Evolutionary conservation across 2,113 vertebrate genomes (phyloP), one percentile per base, ranked within the genome.

Genomic region (Grallaria varia): DNA sequence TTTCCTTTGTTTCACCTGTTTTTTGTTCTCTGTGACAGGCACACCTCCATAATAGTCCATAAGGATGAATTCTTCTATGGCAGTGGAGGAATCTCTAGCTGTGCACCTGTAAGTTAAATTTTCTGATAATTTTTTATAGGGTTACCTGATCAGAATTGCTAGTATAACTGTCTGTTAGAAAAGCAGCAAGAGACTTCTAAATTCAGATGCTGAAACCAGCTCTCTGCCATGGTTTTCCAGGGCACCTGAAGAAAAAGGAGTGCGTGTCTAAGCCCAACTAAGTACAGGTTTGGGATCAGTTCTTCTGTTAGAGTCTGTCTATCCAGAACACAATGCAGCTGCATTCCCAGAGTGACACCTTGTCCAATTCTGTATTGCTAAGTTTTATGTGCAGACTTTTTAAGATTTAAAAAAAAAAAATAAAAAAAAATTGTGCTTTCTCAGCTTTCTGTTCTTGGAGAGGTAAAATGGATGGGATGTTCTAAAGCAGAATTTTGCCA

Each of bases 1-100:
- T 64, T 79, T 71, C 58, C 49, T 91, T 88, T 56, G 25, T 89
- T 50, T 82, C 52, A 87, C 56, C 89, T 27, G 56, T 4, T 62
- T 37, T 91, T 52, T 89, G 30, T 88, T 88, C 69, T 55, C 89
- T 93, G 6, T 96, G 73, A 49, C 91, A 99, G 99, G 99, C 99
- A 99, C 90, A 99, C 99, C 22, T 98, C 98, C 84, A 97, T 99
- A 97, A 98, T 99, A 84, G 98, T 99, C 60, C 98, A 99, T 95
- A 99, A 98, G 49, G 98, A 99, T 71, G 99, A 99, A 96, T 99
- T 98, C 96, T 99, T 99, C 98, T 99, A 98, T 68, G 98, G 98
- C 45, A 98, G 98, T 45, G 97, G 97, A 15, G 99, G 99, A 12
- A 99, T 99, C 89, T 98, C 98, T 92, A 98, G 97, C 96, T 99